Evolutionary conservation across 2,888 invertebrate genomes (phyloP), one percentile per base, ranked within the genome.

Genomic region (Drosophila atroscutellata): DNA sequence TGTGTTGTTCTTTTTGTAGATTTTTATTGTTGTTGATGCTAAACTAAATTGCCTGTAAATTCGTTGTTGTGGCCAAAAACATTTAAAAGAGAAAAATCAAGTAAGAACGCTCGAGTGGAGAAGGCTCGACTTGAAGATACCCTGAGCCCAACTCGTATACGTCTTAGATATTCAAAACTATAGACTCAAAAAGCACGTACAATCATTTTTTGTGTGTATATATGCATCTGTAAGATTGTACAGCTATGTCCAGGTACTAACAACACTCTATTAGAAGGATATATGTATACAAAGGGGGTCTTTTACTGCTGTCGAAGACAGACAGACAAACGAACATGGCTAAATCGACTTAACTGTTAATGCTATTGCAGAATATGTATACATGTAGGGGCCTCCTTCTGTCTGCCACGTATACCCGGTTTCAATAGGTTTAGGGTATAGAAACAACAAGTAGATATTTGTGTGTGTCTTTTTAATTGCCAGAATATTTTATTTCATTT

Each of bases 401-500:
- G n/a, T 11, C 39, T 39, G 39, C 9, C 9, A 11, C n/a, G 4
- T 45, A 8, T 8, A 45, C 20, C n/a, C 42, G 6, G 3, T 20
- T 42, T 20, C 13, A 20, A 42, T 20, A 13, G 8, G 2, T 15
- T 15, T 24, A 24, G 20, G 45, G 45, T 24, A 15, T 45, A 15
- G 15, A 3, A 64, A 59, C 52, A 62, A 59, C 32, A 55, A 72
- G 42, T 28, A 28, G 55, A 59, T 67, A 68, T 68, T 64, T 67
- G 56, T 75, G 56, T 84, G 56, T 71, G 74, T 72, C 77, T 55
- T 61, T 83, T 86, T 89, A 81, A 86, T 89, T 86, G 72, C 78
- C 71, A 72, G 69, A 86, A 83, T 86, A 83, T 80, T 80, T 77
- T 63, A 75, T 86, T 86, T 79, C 61, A 89, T 79, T 85, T 72